Evolutionary conservation across 2,797 vertebrate species (phyloP).

Genomic region (Petrocephalus sullivani): DNA sequence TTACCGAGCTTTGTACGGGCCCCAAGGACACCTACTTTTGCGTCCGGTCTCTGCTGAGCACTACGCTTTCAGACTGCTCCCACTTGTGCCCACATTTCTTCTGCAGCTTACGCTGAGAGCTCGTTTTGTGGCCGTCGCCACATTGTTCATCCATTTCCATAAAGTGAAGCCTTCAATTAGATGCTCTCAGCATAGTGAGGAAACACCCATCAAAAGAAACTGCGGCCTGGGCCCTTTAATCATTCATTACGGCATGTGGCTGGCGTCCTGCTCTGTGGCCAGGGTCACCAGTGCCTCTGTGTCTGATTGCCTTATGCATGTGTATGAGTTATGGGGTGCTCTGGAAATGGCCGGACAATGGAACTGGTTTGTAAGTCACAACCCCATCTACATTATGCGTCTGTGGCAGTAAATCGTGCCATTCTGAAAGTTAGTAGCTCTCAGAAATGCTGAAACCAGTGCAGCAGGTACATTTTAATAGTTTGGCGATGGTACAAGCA

Average conservation of each 20-base stretch:
- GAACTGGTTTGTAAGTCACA: too few species aligned
- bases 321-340: too few species aligned
- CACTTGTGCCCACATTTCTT: not conserved
- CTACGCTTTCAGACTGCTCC: not conserved
- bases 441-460: too few species aligned
- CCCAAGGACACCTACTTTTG: too few species aligned
- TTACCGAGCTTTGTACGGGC: too few species aligned
- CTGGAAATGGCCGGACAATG: too few species aligned
- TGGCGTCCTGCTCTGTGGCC: not conserved
- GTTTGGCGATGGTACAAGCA: too few species aligned
- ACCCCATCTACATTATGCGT: too few species aligned
- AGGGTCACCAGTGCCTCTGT: not conserved
- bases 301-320: not conserved
- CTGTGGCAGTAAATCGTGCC: too few species aligned
- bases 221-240: not conserved
- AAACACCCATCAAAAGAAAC: slow-evolving; percentile 2
- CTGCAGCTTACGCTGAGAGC: not conserved
- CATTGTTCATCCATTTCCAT: slow-evolving; percentile 12
- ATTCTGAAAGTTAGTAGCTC: too few species aligned
- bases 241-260: slow-evolving; percentile 13
- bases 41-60: not conserved
- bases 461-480: too few species aligned
- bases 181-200: not conserved
- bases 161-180: slow-evolving; percentile 20
- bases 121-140: not conserved